Base-by-base conservation (phyloP, 2,797 vertebrate genomes). In the Cossypha heuglini region DNA sequence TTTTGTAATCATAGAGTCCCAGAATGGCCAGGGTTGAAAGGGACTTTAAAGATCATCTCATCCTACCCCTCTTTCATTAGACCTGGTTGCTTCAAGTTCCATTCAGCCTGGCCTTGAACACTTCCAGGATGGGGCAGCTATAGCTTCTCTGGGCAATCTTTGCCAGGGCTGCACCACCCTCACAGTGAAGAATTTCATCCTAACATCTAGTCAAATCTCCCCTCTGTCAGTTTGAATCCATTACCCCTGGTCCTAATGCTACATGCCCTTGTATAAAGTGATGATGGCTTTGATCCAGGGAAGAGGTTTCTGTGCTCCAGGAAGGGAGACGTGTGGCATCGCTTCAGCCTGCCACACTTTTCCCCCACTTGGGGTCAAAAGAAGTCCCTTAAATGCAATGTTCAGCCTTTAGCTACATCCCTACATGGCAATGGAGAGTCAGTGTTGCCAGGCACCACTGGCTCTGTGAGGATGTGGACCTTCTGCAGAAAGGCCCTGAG, bases 391-490 rank as follows among this genome's bases (percentile, higher is more conserved):
- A n/a, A 72, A 81, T 59, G 46, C 46, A 48, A 61, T 2, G 29
- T 51, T 80, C 57, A 77, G 43, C 40, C 45, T 83, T 42, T 19
- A 84, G 37, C 57, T 63, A 40, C 9, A 11, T 31, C 54, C 24
- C 38, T 58, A 2, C 2, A 0, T 11, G 42, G 69, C 42, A 52
- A 13, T 26, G 45, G 37, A 71, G 49, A 54, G n/a, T 7, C 25
- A 20, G 16, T 3, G 59, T 5, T 80, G 40, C 13, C 42, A 40
- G 55, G 42, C n/a, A 74, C 35, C n/a, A 16, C 2, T 8, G 24
- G 7, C 11, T 10, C 74, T 80, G 51, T 0, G 1, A 82, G 20
- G 43, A 66, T 4, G 3, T 0, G 1, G 37, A 43, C 26, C 51
- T 69, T 45, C 62, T 73, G 71, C 12, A 19, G 46, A 48, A 20